A percentile compares a stretch with the other conserved stretches of the same genome.
Evolutionary conservation across 2,888 invertebrate genomes (phyloP).

Genomic region (Coecobrya sp.): DNA sequence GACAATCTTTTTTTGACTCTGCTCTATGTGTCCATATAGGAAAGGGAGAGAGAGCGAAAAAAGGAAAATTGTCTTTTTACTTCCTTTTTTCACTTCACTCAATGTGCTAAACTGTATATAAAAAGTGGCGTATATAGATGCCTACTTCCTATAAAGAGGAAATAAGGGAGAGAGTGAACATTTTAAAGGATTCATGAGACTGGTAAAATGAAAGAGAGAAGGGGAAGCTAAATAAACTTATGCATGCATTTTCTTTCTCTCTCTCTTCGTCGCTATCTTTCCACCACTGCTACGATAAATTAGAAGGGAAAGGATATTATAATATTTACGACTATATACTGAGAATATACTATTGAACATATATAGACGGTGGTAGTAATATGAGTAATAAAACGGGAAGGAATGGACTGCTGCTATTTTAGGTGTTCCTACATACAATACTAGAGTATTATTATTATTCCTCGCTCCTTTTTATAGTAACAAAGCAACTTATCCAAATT

Average conservation of each 20-base stretch:
- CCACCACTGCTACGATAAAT: constrained; percentile 40
- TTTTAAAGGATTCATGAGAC: constrained; percentile 79
- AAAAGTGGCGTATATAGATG: constrained; percentile 25
- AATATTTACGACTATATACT: constrained; percentile 55
- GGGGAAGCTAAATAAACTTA: constrained; percentile 48
- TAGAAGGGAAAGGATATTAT: constrained; percentile 56
- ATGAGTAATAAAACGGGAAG: constrained; percentile 59
- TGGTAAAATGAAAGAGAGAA: constrained; percentile 51
- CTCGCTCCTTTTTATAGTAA: neutral
- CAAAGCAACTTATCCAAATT: constrained; percentile 49
- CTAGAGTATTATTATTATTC: neutral
- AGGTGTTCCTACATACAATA: constrained; percentile 46
- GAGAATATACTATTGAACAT: neutral
- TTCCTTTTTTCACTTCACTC: constrained; percentile 68
- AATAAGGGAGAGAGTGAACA: neutral
- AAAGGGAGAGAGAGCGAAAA: neutral
- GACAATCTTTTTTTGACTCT: constrained; percentile 14
- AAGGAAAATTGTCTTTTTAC: constrained; percentile 55
- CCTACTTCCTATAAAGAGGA: neutral
- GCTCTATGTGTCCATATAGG: neutral
- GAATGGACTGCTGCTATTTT: constrained; percentile 72
- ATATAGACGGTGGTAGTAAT: constrained; percentile 38
- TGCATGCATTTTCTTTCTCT: constrained; percentile 62
- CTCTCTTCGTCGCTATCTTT: neutral
- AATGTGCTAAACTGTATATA: constrained; percentile 47